These are phyloP conservation scores for Microtus montanus DNA, from an alignment of 2,113 vertebrate genomes.

Conservation along the genomic window DNA sequence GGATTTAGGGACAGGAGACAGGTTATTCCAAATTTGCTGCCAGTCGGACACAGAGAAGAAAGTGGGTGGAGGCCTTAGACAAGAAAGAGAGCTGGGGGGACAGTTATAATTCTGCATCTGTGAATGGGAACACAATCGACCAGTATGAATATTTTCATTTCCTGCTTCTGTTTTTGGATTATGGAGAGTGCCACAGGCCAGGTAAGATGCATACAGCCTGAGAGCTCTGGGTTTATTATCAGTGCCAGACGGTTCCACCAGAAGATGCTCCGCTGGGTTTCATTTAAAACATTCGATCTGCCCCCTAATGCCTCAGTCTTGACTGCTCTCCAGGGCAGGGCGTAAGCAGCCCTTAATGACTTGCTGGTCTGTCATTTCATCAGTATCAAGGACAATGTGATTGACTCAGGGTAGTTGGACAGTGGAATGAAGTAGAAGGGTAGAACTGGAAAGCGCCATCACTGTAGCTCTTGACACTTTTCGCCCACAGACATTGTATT, in stretches of 20 bases:
- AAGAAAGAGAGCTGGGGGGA: background rate
- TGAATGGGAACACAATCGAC: background rate
- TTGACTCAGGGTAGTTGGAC: background rate
- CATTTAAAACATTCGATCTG: background rate
- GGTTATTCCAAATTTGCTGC: slow-evolving; percentile 9
- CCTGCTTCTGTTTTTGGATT: background rate
- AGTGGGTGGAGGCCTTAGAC: background rate
- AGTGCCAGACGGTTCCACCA: background rate
- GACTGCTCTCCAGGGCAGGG: background rate
- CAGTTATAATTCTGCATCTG: background rate
- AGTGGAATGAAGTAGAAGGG: background rate
- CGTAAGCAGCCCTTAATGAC: background rate
- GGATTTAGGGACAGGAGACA: background rate
- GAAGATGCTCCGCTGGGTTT: background rate
- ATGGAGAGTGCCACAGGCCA: background rate
- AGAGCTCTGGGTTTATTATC: background rate
- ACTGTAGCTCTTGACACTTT: background rate
- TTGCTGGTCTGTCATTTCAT: background rate
- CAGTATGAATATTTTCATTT: background rate
- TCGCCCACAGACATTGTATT: background rate
- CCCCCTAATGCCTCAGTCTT: background rate
- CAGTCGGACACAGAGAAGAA: background rate
- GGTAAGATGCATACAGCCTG: background rate
- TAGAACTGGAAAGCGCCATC: background rate
- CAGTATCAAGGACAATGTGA: background rate